Percentiles rank a stretch among this genome's conserved stretches.
These are phyloP conservation scores for Apis florea DNA, from an alignment of 1,140 invertebrate genomes.

Conservation along the genomic window DNA sequence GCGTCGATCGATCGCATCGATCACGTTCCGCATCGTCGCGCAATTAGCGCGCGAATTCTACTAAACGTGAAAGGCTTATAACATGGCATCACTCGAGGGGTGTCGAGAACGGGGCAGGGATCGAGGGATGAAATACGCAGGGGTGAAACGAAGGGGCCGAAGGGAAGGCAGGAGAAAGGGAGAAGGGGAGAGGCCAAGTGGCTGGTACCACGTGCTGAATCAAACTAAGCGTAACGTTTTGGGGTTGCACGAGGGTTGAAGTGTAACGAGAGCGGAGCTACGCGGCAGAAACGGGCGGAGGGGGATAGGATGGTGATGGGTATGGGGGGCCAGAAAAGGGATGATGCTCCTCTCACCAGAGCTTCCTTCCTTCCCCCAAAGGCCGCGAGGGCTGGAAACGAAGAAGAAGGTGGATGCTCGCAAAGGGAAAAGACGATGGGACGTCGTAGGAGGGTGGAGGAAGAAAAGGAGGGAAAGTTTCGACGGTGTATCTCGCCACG, in stretches of 20 bases:
- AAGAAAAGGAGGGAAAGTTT: constrained; percentile 38
- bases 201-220: constrained; percentile 65
- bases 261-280: constrained; percentile 49
- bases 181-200: constrained; percentile 34
- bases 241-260: constrained; percentile 49
- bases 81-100: neutral
- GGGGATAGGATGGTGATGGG: constrained; percentile 23
- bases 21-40: neutral
- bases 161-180: neutral
- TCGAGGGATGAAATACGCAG: too few species aligned
- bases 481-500: constrained; percentile 43
- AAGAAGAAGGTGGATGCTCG: neutral
- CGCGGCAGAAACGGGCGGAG: constrained; percentile 41
- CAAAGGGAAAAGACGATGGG: constrained; percentile 10
- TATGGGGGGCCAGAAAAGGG: constrained; percentile 57
- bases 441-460: neutral
- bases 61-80: constrained; percentile 46
- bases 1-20: neutral
- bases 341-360: constrained; percentile 59
- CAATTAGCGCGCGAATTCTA: constrained; percentile 55
- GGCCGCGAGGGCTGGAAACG: constrained; percentile 37
- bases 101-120: neutral
- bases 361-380: constrained; percentile 23
- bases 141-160: neutral
- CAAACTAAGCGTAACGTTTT: constrained; percentile 67